phyloP scores from a whole-genome alignment of 2,888 invertebrate species.

The Synergus umbraculus region DNA sequence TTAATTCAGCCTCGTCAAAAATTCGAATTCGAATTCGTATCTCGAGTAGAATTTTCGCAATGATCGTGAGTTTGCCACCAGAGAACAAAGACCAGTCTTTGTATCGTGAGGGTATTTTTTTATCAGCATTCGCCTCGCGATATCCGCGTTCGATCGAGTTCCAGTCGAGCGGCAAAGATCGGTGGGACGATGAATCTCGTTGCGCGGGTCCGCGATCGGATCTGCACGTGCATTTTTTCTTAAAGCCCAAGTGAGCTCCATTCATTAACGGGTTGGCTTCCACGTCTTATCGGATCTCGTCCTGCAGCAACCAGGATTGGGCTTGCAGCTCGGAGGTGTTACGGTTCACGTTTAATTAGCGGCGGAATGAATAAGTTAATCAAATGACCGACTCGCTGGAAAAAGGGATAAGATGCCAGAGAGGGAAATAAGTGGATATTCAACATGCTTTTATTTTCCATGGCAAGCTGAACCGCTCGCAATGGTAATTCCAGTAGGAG shows the following conservation, averaged over 20 bases:
- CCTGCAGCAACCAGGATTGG: constrained; percentile 59
- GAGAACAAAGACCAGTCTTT: constrained; percentile 35
- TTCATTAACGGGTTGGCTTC: constrained; percentile 63
- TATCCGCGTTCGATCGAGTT: constrained; percentile 56
- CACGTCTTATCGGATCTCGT: constrained; percentile 68
- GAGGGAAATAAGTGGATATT: constrained; percentile 18
- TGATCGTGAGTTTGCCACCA: constrained; percentile 2
- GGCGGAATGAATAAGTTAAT: constrained; percentile 75
- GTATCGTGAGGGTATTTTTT: constrained; percentile 27
- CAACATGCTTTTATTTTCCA: constrained; percentile 36
- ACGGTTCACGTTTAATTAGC: constrained; percentile 75
- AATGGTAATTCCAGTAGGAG: constrained; percentile 48
- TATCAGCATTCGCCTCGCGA: constrained; percentile 33
- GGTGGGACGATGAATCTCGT: constrained; percentile 50
- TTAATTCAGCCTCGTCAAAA: too few relatives aligned
- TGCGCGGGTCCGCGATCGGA: constrained; percentile 46
- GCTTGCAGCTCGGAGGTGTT: constrained; percentile 71
- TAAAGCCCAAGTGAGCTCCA: constrained; percentile 58
- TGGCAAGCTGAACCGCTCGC: constrained; percentile 11
- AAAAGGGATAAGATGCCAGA: constrained; percentile 26
- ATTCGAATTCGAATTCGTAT: not conserved
- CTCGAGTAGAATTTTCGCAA: constrained; percentile 17
- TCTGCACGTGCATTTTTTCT: constrained; percentile 51
- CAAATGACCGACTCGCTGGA: constrained; percentile 56
- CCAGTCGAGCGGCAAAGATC: constrained; percentile 55